Base-by-base conservation (phyloP, 2,113 vertebrate genomes). In the Casuarius casuarius region DNA sequence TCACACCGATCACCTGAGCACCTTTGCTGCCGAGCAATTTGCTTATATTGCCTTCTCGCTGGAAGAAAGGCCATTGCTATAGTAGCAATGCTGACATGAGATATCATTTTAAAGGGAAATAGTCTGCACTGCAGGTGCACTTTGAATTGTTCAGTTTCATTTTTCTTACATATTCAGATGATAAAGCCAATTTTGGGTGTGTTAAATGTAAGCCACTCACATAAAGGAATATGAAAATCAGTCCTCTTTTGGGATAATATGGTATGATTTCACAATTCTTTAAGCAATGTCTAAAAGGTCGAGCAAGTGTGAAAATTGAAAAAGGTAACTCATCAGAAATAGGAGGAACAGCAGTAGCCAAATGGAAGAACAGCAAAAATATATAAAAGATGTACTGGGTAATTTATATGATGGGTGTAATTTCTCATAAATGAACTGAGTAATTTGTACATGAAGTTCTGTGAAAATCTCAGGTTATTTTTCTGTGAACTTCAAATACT, bases 91-190 rank as follows among this genome's bases (percentile, higher is more conserved):
- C 21, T 76, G 49, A 54, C 15, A 52, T n/a, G 4, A 87, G 19
- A 62, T 52, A 75, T 6, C 10, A 48, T 88, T 68, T 85, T 76
- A 84, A 95, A 73, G 56, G 26, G 56, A 96, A 84, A 92, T 65
- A 71, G 4, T 26, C 66, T 90, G 11, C 81, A 65, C 44, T 68
- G 66, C 19, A 95, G 44, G 38, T 78, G 31, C 51, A 84, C 38
- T 93, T 70, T 42, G n/a, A 78, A 40, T 94, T 71, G 22, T 49
- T 97, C 33, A 54, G 40, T 78, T 95, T 58, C 16, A 77, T 78
- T 91, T 94, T 91, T 86, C 70, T 94, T 97, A 61, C 54, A 75
- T 89, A 96, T 96, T 87, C 31, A 70, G 62, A 67, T n/a, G 35
- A 86, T 52, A 89, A 89, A 84, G 70, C 13, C 28, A 79, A 90